phyloP scores from a whole-genome alignment of 1,140 invertebrate genomes.

The Drosophila triauraria region DNA sequence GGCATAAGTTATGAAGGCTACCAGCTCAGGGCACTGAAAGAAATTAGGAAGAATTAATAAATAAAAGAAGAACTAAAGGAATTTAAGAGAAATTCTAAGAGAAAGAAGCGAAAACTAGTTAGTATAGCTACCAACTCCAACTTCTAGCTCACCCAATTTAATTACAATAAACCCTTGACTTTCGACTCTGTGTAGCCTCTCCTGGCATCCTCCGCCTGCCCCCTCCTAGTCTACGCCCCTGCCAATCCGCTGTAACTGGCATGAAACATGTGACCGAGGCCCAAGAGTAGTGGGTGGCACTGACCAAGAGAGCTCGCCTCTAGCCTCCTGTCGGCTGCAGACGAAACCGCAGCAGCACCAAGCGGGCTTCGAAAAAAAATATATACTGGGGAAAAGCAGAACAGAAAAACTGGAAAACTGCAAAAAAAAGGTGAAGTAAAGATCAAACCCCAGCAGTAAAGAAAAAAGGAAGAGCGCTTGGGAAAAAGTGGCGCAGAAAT shows the following conservation, averaged over 20 bases:
- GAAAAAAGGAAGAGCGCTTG: slow-evolving; percentile 34
- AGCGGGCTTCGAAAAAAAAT: slow-evolving; percentile 25
- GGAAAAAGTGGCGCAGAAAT: slow-evolving; percentile 47
- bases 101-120: too few relatives aligned
- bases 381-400: not conserved
- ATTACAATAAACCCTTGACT: not conserved
- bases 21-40: not conserved
- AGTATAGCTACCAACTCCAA: not conserved
- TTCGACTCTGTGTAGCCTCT: not conserved
- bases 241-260: slow-evolving; percentile 64
- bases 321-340: slow-evolving; percentile 70
- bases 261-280: slow-evolving; percentile 79
- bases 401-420: slow-evolving; percentile 1
- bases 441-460: slow-evolving; percentile 15
- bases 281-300: slow-evolving; percentile 33
- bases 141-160: not conserved
- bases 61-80: not conserved
- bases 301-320: slow-evolving; percentile 38
- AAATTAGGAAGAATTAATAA: not conserved
- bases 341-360: slow-evolving; percentile 66
- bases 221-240: not conserved
- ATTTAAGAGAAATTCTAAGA: too few relatives aligned
- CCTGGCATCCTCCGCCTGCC: not conserved
- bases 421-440: slow-evolving; percentile 5
- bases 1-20: slow-evolving; percentile 74